Conservation (phyloP, 92 coral and sea anemone genomes). For the Nematostella vectensis region DNA sequence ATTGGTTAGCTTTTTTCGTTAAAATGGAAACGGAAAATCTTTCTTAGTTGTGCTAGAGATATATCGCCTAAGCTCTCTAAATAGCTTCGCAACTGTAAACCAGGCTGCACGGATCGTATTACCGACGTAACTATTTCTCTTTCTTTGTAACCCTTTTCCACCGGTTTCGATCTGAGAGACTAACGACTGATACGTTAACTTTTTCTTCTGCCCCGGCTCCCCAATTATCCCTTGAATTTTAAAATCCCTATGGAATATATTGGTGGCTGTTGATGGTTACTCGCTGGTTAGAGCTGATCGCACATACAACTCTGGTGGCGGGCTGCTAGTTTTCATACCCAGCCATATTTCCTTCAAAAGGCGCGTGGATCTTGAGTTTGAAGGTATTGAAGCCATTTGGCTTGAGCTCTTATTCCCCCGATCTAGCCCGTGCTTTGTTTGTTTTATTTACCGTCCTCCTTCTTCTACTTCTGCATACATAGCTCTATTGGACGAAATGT, state of each 20-base stretch:
- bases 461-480: too few relatives aligned
- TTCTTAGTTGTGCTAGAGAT: conserved; percentile 27
- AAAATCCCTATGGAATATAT: conserved; percentile 30
- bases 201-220: conserved; percentile 49
- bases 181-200: conserved; percentile 39
- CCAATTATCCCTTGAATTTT: conserved; percentile 47
- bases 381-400: too few relatives aligned
- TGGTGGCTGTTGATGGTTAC: too few relatives aligned
- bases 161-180: conserved; percentile 48
- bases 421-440: too few relatives aligned
- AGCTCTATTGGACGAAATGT: too few relatives aligned
- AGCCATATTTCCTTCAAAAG: too few relatives aligned
- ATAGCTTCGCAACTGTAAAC: conserved; percentile 40
- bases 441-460: too few relatives aligned
- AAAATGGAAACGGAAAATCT: conserved; percentile 45
- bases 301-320: too few relatives aligned
- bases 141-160: conserved; percentile 34
- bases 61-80: conserved; percentile 33
- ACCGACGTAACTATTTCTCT: conserved; percentile 37
- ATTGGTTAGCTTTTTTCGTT: conserved; percentile 44
- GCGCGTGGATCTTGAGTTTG: too few relatives aligned
- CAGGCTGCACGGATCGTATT: conserved; percentile 38
- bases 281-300: too few relatives aligned
- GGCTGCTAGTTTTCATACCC: too few relatives aligned
- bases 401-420: too few relatives aligned